Percentiles rank a stretch among this genome's conserved stretches.
These are phyloP conservation scores for Prorops nasuta DNA, from an alignment of 1,140 invertebrate genomes.

Conservation along the genomic window DNA sequence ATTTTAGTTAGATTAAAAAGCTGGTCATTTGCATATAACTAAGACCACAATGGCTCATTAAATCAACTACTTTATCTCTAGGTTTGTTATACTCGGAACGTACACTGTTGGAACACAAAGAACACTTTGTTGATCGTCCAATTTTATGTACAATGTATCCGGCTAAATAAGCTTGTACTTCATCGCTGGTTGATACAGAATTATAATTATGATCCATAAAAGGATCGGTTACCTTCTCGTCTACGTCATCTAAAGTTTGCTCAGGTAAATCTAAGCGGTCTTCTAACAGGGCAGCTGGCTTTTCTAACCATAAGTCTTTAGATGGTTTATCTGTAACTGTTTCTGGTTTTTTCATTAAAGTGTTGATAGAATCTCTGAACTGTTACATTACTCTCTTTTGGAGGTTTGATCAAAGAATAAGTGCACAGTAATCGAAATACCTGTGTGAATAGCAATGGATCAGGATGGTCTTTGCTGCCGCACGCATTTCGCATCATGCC, in stretches of 20 bases:
- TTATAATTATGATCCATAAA: conserved; percentile 14
- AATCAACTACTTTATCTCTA: conserved; percentile 2
- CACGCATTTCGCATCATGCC: conserved; percentile 12
- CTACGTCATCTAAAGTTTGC: neutral
- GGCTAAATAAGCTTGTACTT: conserved; percentile 13
- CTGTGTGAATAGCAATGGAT: conserved; percentile 5
- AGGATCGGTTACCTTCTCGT: neutral
- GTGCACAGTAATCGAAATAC: conserved; percentile 9
- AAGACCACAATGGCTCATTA: conserved; percentile 4
- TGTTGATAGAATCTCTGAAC: conserved; percentile 12
- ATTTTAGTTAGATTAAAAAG: conserved; percentile 5
- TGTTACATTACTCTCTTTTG: conserved; percentile 12
- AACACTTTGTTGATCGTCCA: conserved; percentile 5
- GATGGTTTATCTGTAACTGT: conserved; percentile 6
- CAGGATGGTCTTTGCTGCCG: conserved; percentile 13
- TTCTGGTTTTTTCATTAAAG: conserved; percentile 16
- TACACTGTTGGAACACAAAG: conserved; percentile 2
- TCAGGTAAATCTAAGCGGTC: neutral
- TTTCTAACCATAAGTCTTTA: conserved; percentile 7
- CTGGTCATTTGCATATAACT: conserved; percentile 1
- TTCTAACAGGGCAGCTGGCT: conserved; percentile 6
- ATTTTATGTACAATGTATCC: conserved; percentile 15
- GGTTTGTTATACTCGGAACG: too few relatives aligned
- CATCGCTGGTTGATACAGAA: conserved; percentile 11
- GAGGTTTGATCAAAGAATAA: conserved; percentile 16